phyloP scores from a whole-genome alignment of 2,113 vertebrate genomes.

The Equus quagga region DNA sequence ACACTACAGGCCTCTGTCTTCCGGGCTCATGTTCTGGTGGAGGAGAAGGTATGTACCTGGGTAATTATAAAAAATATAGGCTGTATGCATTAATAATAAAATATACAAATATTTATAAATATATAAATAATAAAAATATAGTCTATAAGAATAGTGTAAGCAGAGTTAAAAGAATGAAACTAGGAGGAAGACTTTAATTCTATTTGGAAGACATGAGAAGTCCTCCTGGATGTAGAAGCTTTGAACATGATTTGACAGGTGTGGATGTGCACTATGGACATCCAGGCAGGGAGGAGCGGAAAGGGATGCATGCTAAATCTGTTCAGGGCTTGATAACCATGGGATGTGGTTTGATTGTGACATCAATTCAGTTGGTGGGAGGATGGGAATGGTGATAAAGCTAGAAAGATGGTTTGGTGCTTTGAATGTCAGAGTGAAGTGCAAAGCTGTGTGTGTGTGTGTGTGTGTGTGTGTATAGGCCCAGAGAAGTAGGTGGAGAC shows the following conservation, averaged over 20 bases:
- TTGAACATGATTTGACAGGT: background rate
- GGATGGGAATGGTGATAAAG: background rate
- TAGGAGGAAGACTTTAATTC: background rate
- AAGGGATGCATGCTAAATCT: background rate
- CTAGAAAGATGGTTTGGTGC: background rate
- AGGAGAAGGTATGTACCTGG: background rate
- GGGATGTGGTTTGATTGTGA: background rate
- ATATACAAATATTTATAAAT: no score
- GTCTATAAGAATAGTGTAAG: background rate
- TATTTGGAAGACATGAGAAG: background rate
- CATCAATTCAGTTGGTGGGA: background rate
- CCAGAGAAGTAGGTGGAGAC: background rate
- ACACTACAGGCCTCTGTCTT: background rate
- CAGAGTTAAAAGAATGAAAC: background rate
- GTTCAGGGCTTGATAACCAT: background rate
- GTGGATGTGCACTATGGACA: background rate
- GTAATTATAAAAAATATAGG: background rate
- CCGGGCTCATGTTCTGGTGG: background rate
- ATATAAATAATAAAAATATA: background rate
- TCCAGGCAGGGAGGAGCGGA: background rate
- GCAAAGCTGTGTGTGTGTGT: background rate
- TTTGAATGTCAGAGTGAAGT: background rate
- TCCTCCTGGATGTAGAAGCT: background rate
- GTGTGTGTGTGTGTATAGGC: background rate
- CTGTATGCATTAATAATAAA: background rate